These are phyloP conservation scores for Acromyrmex echinatior DNA, from an alignment of 1,140 invertebrate species.

Conservation along the genomic window DNA sequence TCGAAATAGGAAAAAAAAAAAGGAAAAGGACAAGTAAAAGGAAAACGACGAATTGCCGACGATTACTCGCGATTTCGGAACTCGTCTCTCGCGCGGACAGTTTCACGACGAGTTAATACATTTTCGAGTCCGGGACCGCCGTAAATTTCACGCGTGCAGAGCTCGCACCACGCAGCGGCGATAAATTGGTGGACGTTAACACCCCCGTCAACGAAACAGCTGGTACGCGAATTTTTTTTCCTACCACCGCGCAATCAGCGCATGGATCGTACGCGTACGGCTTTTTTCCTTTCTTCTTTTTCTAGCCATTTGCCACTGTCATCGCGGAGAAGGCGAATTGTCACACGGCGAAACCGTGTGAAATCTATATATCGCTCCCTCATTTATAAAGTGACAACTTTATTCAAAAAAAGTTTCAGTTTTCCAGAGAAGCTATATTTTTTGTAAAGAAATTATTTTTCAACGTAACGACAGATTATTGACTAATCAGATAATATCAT, in stretches of 20 bases:
- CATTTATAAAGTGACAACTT: too few relatives aligned
- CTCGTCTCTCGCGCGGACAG: constrained; percentile 54
- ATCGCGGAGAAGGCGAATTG: background rate
- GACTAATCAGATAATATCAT: too few relatives aligned
- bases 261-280: constrained; percentile 67
- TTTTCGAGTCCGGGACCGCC: constrained; percentile 70
- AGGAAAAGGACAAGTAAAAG: too few relatives aligned
- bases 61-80: constrained; percentile 46
- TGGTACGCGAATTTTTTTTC: constrained; percentile 65
- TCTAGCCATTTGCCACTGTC: background rate
- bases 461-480: too few relatives aligned
- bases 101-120: constrained; percentile 77
- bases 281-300: background rate
- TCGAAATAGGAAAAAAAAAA: background rate
- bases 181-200: constrained; percentile 76
- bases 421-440: too few relatives aligned
- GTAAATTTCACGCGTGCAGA: constrained; percentile 73
- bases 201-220: constrained; percentile 70
- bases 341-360: background rate
- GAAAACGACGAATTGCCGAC: background rate
- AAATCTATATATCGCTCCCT: background rate
- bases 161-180: constrained; percentile 48
- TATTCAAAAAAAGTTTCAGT: too few relatives aligned
- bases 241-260: constrained; percentile 67
- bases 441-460: too few relatives aligned